phyloP scores from a whole-genome alignment of 2,888 invertebrate genomes.

The Mesopsocus fuscifrons region DNA sequence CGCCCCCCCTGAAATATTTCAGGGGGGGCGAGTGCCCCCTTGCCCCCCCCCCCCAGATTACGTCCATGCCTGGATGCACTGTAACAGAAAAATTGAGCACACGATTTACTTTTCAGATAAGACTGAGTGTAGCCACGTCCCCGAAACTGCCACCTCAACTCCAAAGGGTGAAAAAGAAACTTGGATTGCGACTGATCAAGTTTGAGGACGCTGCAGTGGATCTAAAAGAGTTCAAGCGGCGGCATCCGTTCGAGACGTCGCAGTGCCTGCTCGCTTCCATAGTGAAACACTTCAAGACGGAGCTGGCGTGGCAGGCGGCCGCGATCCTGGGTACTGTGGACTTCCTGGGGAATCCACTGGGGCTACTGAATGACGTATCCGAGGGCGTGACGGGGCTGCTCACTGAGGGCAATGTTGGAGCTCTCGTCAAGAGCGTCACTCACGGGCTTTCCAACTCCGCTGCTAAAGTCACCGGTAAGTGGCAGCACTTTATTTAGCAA shows the following conservation, averaged over 20 bases:
- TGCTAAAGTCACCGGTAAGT: conserved; percentile 65
- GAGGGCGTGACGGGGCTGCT: conserved; percentile 87
- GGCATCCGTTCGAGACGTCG: conserved; percentile 82
- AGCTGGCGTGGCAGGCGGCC: conserved; percentile 86
- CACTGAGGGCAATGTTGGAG: conserved; percentile 81
- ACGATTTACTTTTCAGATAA: too few relatives aligned
- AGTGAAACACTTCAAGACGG: conserved; percentile 71
- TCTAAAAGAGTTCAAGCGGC: conserved; percentile 67
- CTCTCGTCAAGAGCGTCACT: conserved; percentile 84
- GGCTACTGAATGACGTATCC: conserved; percentile 86
- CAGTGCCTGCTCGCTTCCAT: conserved; percentile 65
- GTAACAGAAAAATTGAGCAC: too few relatives aligned
- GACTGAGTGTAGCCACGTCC: conserved; percentile 76
- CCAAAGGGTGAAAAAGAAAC: conserved; percentile 57
- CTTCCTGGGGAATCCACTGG: conserved; percentile 93
- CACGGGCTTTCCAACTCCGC: conserved; percentile 96
- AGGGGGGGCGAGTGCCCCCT: too few relatives aligned
- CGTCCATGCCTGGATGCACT: too few relatives aligned
- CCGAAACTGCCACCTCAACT: conserved; percentile 61
- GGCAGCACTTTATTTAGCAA: too few relatives aligned
- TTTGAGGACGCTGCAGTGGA: conserved; percentile 95
- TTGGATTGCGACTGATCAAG: conserved; percentile 76
- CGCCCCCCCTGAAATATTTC: too few relatives aligned
- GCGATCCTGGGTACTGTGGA: conserved; percentile 92
- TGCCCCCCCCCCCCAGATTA: too few relatives aligned